These are phyloP conservation scores for Seriola aureovittata DNA, from an alignment of 2,113 vertebrate genomes.

Conservation along the genomic window DNA sequence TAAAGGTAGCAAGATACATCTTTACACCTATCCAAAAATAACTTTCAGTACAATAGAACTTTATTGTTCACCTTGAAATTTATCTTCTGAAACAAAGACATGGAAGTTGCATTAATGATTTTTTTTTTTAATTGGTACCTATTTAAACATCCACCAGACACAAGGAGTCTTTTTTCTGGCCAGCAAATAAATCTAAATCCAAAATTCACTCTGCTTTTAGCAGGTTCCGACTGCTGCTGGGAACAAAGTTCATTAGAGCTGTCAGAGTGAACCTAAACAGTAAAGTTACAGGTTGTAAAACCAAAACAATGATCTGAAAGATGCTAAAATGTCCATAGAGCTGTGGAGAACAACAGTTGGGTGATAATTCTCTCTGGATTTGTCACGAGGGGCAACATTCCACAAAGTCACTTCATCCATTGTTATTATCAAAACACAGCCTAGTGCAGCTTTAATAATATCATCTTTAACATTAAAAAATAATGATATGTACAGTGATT, in stretches of 20 bases:
- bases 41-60: not conserved
- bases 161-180: no score
- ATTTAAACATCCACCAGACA: no score
- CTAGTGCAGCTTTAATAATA: not conserved
- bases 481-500: not conserved
- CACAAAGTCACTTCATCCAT: not conserved
- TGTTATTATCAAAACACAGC: not conserved
- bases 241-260: not conserved
- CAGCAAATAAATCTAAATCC: no score
- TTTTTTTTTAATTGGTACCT: no score
- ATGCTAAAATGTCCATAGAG: not conserved
- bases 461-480: not conserved
- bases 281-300: not conserved
- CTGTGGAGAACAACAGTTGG: not conserved
- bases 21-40: no score
- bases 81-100: no score
- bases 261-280: not conserved
- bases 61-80: no score
- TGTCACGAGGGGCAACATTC: not conserved
- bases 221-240: not conserved
- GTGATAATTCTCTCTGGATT: not conserved
- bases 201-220: no score
- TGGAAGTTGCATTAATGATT: no score
- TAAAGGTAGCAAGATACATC: no score
- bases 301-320: slow-evolving; percentile 16